Base-by-base conservation (phyloP, 2,797 vertebrate species). In the Anguilla anguilla region DNA sequence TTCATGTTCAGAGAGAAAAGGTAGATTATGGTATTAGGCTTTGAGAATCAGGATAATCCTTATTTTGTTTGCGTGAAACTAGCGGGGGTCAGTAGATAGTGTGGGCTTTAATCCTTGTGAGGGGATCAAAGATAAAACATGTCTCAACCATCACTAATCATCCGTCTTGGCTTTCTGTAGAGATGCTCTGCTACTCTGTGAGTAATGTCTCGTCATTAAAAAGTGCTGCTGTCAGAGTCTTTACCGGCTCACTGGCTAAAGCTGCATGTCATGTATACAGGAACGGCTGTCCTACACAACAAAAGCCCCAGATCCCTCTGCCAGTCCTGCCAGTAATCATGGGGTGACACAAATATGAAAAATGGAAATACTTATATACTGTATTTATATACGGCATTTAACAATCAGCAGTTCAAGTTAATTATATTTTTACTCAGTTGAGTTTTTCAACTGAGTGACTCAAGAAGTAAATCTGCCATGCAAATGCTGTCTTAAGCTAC, bases 31-130 rank as follows among this genome's bases (percentile, higher is more conserved):
- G 46, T 31, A 67, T 82, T 53, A 31, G 46, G 49, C 81, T 87
- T n/a, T 53, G 64, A 72, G 81, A 87, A 17, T 87, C 17, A 59
- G 64, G 49, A 84, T 87, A 84, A 87, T 87, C 82, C 53, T n/a
- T 49, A 46, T 69, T 84, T 83, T 55, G 49, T 55, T 83, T 83
- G 81, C 51, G 3, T 51, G 81, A 83, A 83, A 53, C 46, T 51
- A 83, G 43, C 81, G 51, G 81, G 43, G 81, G 81, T 53, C 81
- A 53, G 49, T n/a, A 49, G 43, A 83, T 49, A 83, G 22, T 53
- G 79, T 53, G 43, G 28, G 51, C 57, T 35, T 31, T 39, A 59
- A n/a, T 61, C 51, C 83, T 57, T 67, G 22, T 61, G 57, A 43
- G 35, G 19, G 55, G 59, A 85, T 85, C 57, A 67, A 57, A 84